phyloP scores from a whole-genome alignment of 2,797 vertebrate genomes.

The Xiphorhynchus erythropygius region DNA sequence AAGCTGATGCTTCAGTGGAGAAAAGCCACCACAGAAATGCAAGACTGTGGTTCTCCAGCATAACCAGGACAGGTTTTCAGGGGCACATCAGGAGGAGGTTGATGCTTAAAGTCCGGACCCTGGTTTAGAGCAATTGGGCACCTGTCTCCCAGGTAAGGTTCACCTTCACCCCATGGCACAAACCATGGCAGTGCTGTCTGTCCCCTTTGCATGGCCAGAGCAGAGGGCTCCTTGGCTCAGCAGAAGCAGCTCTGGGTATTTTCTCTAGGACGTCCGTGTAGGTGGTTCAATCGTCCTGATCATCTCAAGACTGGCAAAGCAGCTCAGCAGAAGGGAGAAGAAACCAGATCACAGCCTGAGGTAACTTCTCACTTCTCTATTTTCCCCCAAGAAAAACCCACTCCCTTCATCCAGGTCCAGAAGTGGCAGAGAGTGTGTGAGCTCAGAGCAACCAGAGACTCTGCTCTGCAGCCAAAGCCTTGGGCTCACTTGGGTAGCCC shows the following conservation, averaged over 20 bases:
- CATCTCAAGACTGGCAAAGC: background rate
- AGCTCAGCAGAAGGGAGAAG: background rate
- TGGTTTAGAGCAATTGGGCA: background rate
- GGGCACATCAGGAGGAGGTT: background rate
- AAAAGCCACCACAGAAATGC: background rate
- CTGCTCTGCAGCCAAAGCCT: background rate
- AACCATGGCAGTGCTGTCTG: too few species aligned
- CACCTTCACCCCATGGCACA: rapidly evolving
- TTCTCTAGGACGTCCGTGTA: rapidly evolving
- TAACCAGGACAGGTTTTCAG: background rate
- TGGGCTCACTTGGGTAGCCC: background rate
- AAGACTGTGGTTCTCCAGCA: background rate
- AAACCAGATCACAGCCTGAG: background rate
- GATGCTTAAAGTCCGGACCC: background rate
- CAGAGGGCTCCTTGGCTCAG: background rate
- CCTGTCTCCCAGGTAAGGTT: background rate
- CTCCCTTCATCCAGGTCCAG: background rate
- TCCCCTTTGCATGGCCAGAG: background rate
- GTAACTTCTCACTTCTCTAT: background rate
- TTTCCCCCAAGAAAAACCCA: rapidly evolving
- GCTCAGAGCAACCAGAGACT: background rate
- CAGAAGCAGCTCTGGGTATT: background rate
- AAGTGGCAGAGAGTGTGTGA: background rate
- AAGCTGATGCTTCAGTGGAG: background rate
- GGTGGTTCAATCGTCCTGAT: background rate